Evolutionary conservation across 2,797 vertebrate species (phyloP), one percentile per base, ranked within the genome.

Genomic region (Odontamblyopus lacepedii): DNA sequence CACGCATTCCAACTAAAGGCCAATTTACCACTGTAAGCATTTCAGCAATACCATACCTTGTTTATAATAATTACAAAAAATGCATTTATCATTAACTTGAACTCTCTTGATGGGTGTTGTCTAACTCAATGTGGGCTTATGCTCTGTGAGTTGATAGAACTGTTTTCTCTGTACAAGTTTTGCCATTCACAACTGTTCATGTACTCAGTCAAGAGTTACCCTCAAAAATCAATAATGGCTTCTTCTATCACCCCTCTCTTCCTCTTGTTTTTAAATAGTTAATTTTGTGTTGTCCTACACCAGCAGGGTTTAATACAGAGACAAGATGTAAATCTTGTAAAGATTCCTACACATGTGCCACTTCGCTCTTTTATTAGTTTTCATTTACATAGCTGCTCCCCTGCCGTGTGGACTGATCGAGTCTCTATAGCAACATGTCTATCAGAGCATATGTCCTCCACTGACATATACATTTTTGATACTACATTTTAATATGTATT

Each of bases 361-460:
- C 44, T 44, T 38, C 69, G 38, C 51, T 38, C 55, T 70, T 41
- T 77, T 72, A 41, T 70, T 27, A 69, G 69, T 74, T 78, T 71
- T 63, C 71, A 18, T 80, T 75, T 67, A 68, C 69, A 23, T 55
- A 12, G 23, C 61, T 0, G 67, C 51, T 51, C 56, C 53, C 80
- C 73, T 7, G 69, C 80, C 62, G 74, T 61, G 72, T 72, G 57
- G 61, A 48, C 65, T 55, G 71, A 44, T 35, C 67, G 65, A 9
- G 68, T 81, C 79, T 79, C 81, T 75, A 73, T 82, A 71, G 79
- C 74, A 79, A 78, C 82, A 69, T 64, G 65, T 67, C 38, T 61
- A 50, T 48, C 44, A 19, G 5, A 30, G 38, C 67, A 7, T 60
- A 41, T 66, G 29, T 29, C 73, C 57, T 41, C 6, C 19, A 16